Evolutionary conservation across 1,140 invertebrate genomes (phyloP).

Genomic region (Venustaconcha ellipsiformis): DNA sequence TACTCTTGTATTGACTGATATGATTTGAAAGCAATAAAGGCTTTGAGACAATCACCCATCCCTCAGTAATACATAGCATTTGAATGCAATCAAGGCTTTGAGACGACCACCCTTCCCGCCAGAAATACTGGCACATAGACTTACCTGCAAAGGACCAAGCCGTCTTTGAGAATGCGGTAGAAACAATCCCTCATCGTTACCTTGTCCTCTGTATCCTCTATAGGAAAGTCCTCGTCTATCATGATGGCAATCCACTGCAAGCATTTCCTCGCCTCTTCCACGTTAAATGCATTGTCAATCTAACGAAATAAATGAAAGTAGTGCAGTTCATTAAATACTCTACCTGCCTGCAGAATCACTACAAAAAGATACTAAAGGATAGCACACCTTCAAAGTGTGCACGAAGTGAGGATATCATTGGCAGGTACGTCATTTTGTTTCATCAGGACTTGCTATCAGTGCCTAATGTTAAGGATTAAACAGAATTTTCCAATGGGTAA

Average conservation of each 20-base stretch:
- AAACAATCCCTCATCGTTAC: conserved; percentile 44
- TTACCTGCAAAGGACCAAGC: conserved; percentile 52
- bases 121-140: not conserved
- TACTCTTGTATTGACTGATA: not conserved
- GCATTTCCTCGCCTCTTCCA: conserved; percentile 50
- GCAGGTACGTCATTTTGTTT: no score
- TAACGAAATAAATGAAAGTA: conserved; percentile 23
- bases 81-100: not conserved
- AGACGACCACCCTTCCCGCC: not conserved
- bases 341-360: no score
- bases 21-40: not conserved
- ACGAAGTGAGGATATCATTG: no score
- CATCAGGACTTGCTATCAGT: no score
- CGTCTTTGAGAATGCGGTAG: conserved; percentile 49
- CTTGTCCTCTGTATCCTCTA: conserved; percentile 42
- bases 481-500: no score
- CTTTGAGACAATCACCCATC: not conserved
- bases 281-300: conserved; percentile 51
- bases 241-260: conserved; percentile 50
- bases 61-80: not conserved
- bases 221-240: conserved; percentile 42
- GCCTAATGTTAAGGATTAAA: no score
- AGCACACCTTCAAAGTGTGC: no score
- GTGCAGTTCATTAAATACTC: no score
- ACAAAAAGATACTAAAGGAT: no score